Base-by-base conservation (phyloP, 1,140 invertebrate species). In the Lethocerus indicus region DNA sequence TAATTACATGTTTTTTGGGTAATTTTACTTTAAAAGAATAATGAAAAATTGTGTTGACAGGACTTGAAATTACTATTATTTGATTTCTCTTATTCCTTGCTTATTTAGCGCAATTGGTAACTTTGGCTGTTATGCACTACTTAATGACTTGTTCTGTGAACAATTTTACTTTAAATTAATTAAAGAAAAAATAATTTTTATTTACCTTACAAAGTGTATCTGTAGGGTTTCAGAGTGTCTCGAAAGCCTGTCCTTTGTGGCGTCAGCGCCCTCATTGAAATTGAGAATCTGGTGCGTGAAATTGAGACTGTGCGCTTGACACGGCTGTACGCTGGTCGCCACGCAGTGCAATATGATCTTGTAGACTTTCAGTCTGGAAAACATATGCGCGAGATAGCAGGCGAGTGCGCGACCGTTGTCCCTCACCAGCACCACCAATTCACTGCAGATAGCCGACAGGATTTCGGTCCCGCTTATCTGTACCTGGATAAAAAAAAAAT, bases 261-360 rank as follows among this genome's bases (percentile, higher is more conserved):
- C 71, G 55, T 70, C 70, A 52, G 75, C 72, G 49, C 73, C 68
- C 4, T 67, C 56, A 61, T 93, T 93, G 57, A 88, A 90, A 12
- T 74, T 66, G 20, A 91, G 68, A 39, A 92, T 84, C 61, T 86
- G 79, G 61, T 90, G 84, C 1, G 86, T 85, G 57, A 90, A 81
- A 71, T 68, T 37, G 2, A 65, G 61, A n/a, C 27, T 29, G 28
- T 47, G n/a, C n/a, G 4, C 35, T 23, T 40, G 36, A 12, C 29
- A 6, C 58, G 64, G 48, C 61, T 66, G 29, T 71, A 63, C 72
- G 71, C 56, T 75, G 6, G 85, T 81, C 13, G 88, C 70, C 23
- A 90, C 66, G 63, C 85, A 87, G 62, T 89, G 85, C 28, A 93
- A 68, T 24, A 87, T 68, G n/a, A 86, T 81, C 63, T 90, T 89